Percentiles rank a stretch among this genome's conserved stretches.
Evolutionary conservation across 2,888 invertebrate species (phyloP).

Genomic region (Zygothrica quintamaculata): DNA sequence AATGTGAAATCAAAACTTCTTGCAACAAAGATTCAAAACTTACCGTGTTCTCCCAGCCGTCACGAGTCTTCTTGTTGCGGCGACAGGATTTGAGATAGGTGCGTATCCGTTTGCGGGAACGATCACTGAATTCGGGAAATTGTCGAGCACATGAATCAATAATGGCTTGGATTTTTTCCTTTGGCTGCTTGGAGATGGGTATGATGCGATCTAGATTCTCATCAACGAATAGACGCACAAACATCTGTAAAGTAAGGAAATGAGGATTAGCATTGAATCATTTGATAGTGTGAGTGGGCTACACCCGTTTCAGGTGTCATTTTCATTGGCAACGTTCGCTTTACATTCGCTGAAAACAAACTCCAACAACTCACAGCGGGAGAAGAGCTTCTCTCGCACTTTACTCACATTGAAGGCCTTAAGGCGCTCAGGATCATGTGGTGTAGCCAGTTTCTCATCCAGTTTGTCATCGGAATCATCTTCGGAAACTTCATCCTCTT

Average conservation of each 20-base stretch:
- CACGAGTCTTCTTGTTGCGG: slow-evolving; percentile 95
- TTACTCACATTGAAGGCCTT: slow-evolving; percentile 96
- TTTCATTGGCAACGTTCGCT: slow-evolving; percentile 76
- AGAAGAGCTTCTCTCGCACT: slow-evolving; percentile 32
- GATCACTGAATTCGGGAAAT: slow-evolving; percentile 97
- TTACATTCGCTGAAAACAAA: slow-evolving; percentile 64
- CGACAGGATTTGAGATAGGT: slow-evolving; percentile 98
- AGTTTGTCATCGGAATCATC: slow-evolving; percentile 96
- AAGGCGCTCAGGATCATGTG: slow-evolving; percentile 95
- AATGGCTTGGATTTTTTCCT: slow-evolving; percentile 98
- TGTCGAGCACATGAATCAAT: slow-evolving; percentile 98
- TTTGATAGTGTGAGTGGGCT: neutral
- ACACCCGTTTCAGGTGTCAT: slow-evolving; percentile 34
- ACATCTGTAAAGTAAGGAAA: slow-evolving; percentile 90
- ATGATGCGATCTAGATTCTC: slow-evolving; percentile 98
- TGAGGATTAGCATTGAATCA: slow-evolving; percentile 1
- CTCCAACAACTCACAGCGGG: slow-evolving; percentile 16
- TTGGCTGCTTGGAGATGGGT: slow-evolving; percentile 98
- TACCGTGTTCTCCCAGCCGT: slow-evolving; percentile 95
- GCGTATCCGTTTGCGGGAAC: slow-evolving; percentile 96
- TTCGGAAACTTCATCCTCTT: slow-evolving; percentile 91
- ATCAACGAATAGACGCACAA: slow-evolving; percentile 97
- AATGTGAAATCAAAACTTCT: too few relatives aligned
- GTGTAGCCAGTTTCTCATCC: slow-evolving; percentile 89
- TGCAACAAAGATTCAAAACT: too few relatives aligned